Conservation (phyloP, 2,888 invertebrate genomes). For the Abrostola triplasia region DNA sequence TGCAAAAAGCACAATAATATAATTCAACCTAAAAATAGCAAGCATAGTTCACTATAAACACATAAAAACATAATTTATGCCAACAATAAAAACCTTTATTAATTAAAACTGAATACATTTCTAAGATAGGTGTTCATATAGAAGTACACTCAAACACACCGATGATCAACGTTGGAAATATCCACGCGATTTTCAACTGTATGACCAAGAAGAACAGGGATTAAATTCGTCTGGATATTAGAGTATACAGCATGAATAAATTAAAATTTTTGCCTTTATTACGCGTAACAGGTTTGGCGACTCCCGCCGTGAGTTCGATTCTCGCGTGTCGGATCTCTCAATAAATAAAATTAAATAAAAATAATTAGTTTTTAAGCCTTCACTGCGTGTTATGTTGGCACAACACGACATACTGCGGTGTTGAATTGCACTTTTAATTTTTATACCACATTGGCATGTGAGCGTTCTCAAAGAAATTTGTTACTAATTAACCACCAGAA, state of each 20-base stretch:
- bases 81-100: constrained; percentile 64
- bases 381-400: constrained; percentile 68
- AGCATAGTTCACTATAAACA: constrained; percentile 18
- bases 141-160: constrained; percentile 31
- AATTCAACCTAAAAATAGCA: constrained; percentile 21
- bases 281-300: constrained; percentile 72
- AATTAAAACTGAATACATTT: constrained; percentile 68
- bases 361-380: constrained; percentile 77
- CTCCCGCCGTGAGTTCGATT: constrained; percentile 70
- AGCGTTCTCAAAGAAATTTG: constrained; percentile 58
- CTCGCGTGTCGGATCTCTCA: constrained; percentile 74
- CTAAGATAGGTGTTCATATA: constrained; percentile 67
- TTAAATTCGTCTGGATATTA: constrained; percentile 3
- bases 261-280: constrained; percentile 63
- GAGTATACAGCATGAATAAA: constrained; percentile 39
- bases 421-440: constrained; percentile 76
- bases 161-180: constrained; percentile 4
- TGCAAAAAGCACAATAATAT: constrained; percentile 16
- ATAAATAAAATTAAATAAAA: constrained; percentile 85
- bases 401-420: constrained; percentile 77
- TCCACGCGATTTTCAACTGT: constrained; percentile 11
- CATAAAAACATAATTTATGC: constrained; percentile 46
- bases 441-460: constrained; percentile 73
- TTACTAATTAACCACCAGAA: constrained; percentile 47
- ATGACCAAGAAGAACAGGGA: not conserved